Evolutionary conservation across 2,888 invertebrate species (phyloP).

Genomic region (Volucella zonaria): DNA sequence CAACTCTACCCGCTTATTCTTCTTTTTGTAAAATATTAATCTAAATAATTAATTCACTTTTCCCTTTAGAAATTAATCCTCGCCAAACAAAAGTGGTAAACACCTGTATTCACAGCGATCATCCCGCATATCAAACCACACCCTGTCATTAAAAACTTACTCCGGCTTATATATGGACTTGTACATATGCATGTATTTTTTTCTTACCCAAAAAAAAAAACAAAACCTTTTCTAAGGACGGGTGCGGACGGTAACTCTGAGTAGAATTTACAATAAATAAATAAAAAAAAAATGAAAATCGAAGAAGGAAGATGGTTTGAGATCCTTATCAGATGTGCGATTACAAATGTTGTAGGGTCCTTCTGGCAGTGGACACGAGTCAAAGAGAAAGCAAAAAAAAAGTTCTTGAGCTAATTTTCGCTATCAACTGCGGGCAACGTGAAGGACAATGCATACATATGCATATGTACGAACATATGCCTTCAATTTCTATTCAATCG

Average conservation of each 20-base stretch:
- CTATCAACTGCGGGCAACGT: constrained; percentile 38
- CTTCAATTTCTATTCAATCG: constrained; percentile 39
- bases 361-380: constrained; percentile 61
- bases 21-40: background rate
- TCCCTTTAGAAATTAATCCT: constrained; percentile 9
- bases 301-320: constrained; percentile 64
- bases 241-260: constrained; percentile 54
- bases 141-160: constrained; percentile 18
- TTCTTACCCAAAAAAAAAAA: background rate
- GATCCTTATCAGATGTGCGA: constrained; percentile 64
- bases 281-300: constrained; percentile 50
- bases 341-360: constrained; percentile 17
- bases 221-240: constrained; percentile 22
- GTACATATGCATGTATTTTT: background rate
- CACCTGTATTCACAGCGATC: constrained; percentile 58
- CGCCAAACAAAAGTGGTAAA: constrained; percentile 25
- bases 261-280: constrained; percentile 43
- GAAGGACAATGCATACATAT: background rate
- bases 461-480: background rate
- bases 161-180: background rate
- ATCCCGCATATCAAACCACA: constrained; percentile 64
- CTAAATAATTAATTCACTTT: background rate
- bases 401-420: constrained; percentile 30
- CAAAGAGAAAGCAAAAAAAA: constrained; percentile 38
- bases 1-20: background rate